Evolutionary conservation across 2,113 vertebrate genomes (phyloP).

Genomic region (Platichthys flesus): DNA sequence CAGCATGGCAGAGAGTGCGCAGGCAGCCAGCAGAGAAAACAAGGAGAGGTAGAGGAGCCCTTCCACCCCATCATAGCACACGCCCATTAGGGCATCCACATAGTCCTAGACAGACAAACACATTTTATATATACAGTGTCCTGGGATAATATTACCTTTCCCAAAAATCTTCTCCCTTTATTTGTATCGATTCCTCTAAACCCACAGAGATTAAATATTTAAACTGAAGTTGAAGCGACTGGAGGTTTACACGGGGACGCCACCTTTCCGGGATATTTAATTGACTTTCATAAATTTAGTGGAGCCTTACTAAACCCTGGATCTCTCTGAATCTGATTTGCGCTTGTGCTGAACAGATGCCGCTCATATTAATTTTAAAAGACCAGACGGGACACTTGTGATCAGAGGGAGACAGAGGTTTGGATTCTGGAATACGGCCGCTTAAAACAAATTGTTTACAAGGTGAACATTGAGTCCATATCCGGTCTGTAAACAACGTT

Average conservation of each 20-base stretch:
- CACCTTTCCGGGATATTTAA: too few relatives aligned
- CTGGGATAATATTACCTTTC: not conserved
- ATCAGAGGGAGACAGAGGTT: not conserved
- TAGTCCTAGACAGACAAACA: conserved; percentile 86
- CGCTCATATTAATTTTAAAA: not conserved
- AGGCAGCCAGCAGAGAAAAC: conserved; percentile 90
- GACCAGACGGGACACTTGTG: not conserved
- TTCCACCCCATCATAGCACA: conserved; percentile 95
- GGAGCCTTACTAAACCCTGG: not conserved
- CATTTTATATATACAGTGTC: not conserved
- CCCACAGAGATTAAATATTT: too few relatives aligned
- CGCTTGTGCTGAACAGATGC: not conserved
- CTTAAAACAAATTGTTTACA: not conserved
- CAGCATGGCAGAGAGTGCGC: conserved; percentile 88
- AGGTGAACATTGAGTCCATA: not conserved
- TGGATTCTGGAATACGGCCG: not conserved
- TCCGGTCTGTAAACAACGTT: not conserved
- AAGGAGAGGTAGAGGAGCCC: conserved; percentile 93
- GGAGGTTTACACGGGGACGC: too few relatives aligned
- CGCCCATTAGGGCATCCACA: conserved; percentile 89
- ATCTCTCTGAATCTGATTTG: not conserved
- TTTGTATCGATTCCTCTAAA: too few relatives aligned
- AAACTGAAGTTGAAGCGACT: too few relatives aligned
- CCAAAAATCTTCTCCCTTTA: not conserved
- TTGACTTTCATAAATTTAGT: too few relatives aligned